Evolutionary conservation across 1,140 invertebrate species (phyloP).

Genomic region (Phortica variegata): DNA sequence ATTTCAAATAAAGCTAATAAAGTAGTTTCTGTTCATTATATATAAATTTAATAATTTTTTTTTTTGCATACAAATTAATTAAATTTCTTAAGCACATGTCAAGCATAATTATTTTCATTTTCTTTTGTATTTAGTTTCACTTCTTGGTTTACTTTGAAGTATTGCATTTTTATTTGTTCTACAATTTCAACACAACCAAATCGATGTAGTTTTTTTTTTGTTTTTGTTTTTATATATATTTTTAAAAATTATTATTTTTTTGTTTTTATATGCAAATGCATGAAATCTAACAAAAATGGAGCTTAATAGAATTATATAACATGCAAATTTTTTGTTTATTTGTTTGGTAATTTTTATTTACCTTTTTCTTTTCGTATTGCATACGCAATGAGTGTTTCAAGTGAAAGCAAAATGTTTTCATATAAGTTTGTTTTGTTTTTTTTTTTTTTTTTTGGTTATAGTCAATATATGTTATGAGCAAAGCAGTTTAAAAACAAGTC

Average conservation of each 20-base stretch:
- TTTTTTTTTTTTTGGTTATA: constrained; percentile 37
- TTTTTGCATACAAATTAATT: constrained; percentile 22
- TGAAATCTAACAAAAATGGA: constrained; percentile 1
- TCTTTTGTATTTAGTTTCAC: constrained; percentile 22
- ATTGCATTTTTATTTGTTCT: constrained; percentile 28
- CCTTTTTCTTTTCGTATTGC: too few relatives aligned
- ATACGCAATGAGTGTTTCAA: too few relatives aligned
- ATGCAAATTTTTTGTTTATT: too few relatives aligned
- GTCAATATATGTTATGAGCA: too few relatives aligned
- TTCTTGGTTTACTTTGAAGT: constrained; percentile 23
- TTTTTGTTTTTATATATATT: not conserved
- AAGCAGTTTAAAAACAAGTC: not conserved
- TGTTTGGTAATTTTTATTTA: too few relatives aligned
- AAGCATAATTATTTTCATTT: constrained; percentile 44
- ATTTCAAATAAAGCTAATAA: too few relatives aligned
- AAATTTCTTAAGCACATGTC: constrained; percentile 11
- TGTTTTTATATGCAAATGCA: constrained; percentile 18
- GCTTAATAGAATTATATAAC: too few relatives aligned
- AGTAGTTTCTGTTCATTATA: too few relatives aligned
- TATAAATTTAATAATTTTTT: too few relatives aligned
- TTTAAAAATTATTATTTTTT: not conserved
- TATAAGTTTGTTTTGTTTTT: constrained; percentile 10
- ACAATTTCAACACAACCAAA: constrained; percentile 48
- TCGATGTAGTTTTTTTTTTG: constrained; percentile 45
- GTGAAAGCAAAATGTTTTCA: too few relatives aligned